Base-by-base conservation (phyloP, 2,797 vertebrate species). In the Acomys russatus region DNA sequence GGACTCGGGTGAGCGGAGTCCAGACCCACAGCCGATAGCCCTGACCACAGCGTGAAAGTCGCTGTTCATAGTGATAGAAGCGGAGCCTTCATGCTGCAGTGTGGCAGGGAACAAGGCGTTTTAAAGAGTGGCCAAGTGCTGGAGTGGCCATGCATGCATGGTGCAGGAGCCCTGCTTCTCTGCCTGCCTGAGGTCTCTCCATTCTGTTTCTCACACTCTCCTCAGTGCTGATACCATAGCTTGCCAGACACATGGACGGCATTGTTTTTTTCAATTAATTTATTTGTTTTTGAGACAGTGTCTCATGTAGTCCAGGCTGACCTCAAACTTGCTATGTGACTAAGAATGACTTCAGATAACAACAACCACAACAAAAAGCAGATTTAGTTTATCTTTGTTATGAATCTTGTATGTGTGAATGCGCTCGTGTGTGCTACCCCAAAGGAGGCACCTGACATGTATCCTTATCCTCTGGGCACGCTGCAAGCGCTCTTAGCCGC, bases 141-240 rank as follows among this genome's bases (percentile, higher is more conserved):
- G 17, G 9, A 1, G 30, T 3, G 28, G 4, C 44, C 38, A 70
- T 3, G 3, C 5, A 51, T 59, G 56, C 56, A 15, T 2, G 0
- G 56, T 18, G 8, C 7, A 14, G 0, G 0, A 0, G 1, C 1
- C 76, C n/a, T 7, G 8, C 68, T 17, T 59, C 33, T 23, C 28
- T 20, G 35, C 35, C 3, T 35, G 33, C 25, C n/a, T 1, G 0
- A 0, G 10, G 15, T 30, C 22, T 56, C 15, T 54, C 11, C 0
- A 0, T 1, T 10, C 28, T n/a, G 17, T 2, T 74, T 14, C 17
- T 23, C 51, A 14, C 11, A 0, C 14, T 7, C 28, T 35, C 23
- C 61, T 17, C 30, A 18, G 30, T 10, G 74, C 25, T n/a, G 4
- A 30, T 7, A 28, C 66, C 44, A 64, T 14, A 33, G 51, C 35